Percentiles rank a stretch among this genome's conserved stretches.
Conservation (phyloP, 2,113 vertebrate genomes). For the Leuciscus idus region DNA sequence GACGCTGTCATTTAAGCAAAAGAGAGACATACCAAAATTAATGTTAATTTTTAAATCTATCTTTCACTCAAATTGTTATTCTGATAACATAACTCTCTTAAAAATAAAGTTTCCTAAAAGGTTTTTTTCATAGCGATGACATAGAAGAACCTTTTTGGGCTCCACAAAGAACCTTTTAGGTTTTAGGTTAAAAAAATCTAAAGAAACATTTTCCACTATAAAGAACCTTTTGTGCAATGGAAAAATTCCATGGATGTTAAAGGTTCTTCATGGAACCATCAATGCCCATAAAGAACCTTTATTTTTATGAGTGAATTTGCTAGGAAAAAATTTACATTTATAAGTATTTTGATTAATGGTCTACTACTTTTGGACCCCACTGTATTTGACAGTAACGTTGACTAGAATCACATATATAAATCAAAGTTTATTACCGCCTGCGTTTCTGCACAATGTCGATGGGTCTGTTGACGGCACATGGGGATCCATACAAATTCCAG, state of each 20-base stretch:
- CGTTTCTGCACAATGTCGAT: slow-evolving; percentile 80
- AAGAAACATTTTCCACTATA: too few relatives aligned
- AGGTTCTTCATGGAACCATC: too few relatives aligned
- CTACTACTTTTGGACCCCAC: background rate
- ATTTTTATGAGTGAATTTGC: too few relatives aligned
- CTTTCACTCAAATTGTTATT: background rate
- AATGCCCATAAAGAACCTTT: too few relatives aligned
- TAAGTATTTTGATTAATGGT: background rate
- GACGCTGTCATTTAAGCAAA: background rate
- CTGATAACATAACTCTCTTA: background rate
- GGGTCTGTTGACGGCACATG: slow-evolving; percentile 78
- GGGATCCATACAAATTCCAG: slow-evolving; percentile 75
- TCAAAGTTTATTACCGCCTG: slow-evolving; percentile 77
- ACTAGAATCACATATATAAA: slow-evolving; percentile 52
- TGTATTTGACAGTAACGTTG: background rate
- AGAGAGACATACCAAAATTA: background rate
- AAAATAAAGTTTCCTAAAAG: too few relatives aligned
- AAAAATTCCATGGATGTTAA: too few relatives aligned
- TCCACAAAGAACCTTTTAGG: too few relatives aligned
- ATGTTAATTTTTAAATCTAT: background rate
- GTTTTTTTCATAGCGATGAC: too few relatives aligned
- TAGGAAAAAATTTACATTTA: background rate
- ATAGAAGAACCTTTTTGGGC: too few relatives aligned
- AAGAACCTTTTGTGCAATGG: too few relatives aligned
- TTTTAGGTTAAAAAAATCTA: too few relatives aligned